Evolutionary conservation across 2,113 vertebrate species (phyloP).

Genomic region (Aegotheles bennettii): DNA sequence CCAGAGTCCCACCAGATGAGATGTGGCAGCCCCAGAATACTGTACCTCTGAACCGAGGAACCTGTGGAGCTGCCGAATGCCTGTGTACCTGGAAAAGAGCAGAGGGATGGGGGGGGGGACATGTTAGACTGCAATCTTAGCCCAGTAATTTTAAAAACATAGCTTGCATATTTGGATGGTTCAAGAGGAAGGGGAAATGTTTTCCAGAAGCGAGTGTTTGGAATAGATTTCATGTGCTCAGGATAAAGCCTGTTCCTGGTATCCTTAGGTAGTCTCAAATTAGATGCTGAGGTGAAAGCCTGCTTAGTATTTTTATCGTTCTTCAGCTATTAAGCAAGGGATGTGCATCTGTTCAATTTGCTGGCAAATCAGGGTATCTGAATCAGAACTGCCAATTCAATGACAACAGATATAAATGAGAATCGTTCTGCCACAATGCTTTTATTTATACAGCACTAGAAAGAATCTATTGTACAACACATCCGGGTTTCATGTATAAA

Average conservation of each 20-base stretch:
- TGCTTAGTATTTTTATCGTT: background rate
- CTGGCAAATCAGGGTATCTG: background rate
- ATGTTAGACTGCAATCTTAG: background rate
- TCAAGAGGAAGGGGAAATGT: background rate
- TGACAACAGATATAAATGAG: constrained; percentile 6
- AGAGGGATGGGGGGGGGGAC: background rate
- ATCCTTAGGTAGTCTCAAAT: background rate
- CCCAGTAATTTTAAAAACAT: background rate
- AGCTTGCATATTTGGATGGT: background rate
- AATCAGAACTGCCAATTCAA: background rate
- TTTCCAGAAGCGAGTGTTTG: background rate
- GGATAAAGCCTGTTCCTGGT: background rate
- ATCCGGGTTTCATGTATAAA: background rate
- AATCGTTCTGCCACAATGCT: background rate
- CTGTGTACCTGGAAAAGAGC: constrained; percentile 75
- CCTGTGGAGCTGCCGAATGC: constrained; percentile 68
- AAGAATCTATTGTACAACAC: constrained; percentile 10
- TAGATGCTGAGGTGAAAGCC: background rate
- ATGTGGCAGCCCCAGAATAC: background rate
- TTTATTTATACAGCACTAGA: constrained; percentile 27
- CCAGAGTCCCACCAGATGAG: background rate
- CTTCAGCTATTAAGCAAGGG: background rate
- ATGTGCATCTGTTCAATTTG: background rate
- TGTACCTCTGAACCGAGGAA: constrained; percentile 86
- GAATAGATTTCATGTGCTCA: background rate